A percentile compares a stretch with the other conserved stretches of the same genome.
Conservation (phyloP, 1,140 invertebrate genomes). For the Drosophila bifasciata region DNA sequence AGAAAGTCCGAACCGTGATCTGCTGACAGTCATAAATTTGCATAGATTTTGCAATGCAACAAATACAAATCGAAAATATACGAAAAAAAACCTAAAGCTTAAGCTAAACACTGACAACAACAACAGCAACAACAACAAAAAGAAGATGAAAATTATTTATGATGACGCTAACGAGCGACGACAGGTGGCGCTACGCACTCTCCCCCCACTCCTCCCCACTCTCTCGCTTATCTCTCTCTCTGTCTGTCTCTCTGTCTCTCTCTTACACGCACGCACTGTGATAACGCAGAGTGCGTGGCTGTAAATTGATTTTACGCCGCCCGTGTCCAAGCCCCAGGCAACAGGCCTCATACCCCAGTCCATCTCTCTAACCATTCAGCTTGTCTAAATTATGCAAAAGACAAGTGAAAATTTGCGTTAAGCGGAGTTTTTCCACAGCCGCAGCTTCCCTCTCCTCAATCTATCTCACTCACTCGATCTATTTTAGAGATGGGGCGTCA, state of each 20-base stretch:
- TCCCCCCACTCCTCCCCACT: slow-evolving; percentile 12
- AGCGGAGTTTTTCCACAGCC: slow-evolving; percentile 43
- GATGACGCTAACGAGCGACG: slow-evolving; percentile 81
- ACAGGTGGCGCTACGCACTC: slow-evolving; percentile 66
- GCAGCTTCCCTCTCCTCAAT: not conserved
- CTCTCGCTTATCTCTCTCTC: no score
- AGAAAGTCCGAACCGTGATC: slow-evolving; percentile 21
- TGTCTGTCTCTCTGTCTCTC: slow-evolving; percentile 3
- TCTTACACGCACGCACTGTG: slow-evolving; percentile 23
- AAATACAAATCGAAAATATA: slow-evolving; percentile 13
- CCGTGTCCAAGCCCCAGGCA: slow-evolving; percentile 58
- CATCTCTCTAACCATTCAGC: slow-evolving; percentile 35
- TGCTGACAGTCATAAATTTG: slow-evolving; percentile 74
- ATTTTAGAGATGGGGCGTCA: no score
- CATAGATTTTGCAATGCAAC: slow-evolving; percentile 69
- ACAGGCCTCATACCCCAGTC: slow-evolving; percentile 6
- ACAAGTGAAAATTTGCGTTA: slow-evolving; percentile 78
- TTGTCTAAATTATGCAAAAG: slow-evolving; percentile 78
- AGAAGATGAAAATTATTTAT: slow-evolving; percentile 72
- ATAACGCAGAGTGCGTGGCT: slow-evolving; percentile 70
- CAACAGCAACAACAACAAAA: slow-evolving; percentile 17
- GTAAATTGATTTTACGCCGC: slow-evolving; percentile 79
- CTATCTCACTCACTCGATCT: not conserved
- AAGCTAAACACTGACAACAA: slow-evolving; percentile 11
- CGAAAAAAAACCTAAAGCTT: no score